These are phyloP conservation scores for Pseudomyrmex concolor DNA, from an alignment of 1,140 invertebrate species.

Conservation along the genomic window DNA sequence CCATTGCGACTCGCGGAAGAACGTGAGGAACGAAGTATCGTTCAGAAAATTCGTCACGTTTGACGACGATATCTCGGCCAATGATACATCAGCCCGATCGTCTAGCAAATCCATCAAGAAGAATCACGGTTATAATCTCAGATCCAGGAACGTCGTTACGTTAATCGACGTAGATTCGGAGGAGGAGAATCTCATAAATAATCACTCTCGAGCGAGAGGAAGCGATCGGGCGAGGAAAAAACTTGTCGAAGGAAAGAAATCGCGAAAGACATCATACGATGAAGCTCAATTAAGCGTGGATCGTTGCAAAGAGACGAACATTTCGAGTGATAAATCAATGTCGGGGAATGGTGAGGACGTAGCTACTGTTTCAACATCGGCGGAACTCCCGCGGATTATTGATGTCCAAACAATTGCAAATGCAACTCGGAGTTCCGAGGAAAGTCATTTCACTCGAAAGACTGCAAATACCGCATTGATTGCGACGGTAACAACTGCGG, in stretches of 20 bases:
- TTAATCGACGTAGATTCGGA: neutral
- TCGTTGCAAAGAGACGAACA: neutral
- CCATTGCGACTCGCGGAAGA: conserved; percentile 71
- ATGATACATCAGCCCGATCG: neutral
- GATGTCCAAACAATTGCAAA: neutral
- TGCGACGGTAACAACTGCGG: neutral
- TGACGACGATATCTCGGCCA: conserved; percentile 73
- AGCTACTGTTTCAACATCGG: neutral
- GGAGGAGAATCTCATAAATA: neutral
- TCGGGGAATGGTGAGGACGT: neutral
- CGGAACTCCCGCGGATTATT: neutral
- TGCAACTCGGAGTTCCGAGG: neutral
- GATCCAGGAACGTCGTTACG: neutral
- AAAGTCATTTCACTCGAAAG: neutral
- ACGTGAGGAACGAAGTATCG: conserved; percentile 64
- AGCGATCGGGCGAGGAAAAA: neutral
- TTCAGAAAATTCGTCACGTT: conserved; percentile 79
- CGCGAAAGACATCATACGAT: conserved; percentile 6
- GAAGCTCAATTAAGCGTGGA: conserved; percentile 14
- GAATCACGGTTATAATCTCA: conserved; percentile 17
- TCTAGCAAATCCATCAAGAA: neutral
- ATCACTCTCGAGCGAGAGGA: neutral
- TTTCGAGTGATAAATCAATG: conserved; percentile 7
- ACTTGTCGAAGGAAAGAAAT: neutral
- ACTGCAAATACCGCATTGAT: neutral